These are phyloP conservation scores for Clarias fuscus DNA, from an alignment of 2,797 vertebrate species.

Conservation along the genomic window DNA sequence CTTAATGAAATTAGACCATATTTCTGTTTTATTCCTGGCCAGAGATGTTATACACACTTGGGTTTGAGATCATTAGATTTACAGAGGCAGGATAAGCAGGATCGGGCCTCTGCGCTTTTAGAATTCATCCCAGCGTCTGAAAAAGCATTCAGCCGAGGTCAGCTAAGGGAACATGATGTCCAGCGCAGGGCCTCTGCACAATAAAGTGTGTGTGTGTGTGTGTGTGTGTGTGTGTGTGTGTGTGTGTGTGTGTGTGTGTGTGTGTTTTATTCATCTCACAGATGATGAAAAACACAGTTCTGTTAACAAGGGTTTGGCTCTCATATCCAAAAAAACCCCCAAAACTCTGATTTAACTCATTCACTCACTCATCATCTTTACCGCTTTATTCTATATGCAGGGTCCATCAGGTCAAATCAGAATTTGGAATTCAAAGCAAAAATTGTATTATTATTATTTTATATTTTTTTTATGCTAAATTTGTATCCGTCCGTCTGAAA, in stretches of 20 bases:
- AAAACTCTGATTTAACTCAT: too few species aligned
- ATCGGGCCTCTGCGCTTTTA: not conserved
- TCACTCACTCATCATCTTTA: too few species aligned
- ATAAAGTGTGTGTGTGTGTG: constrained; percentile 1
- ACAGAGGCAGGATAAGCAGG: constrained; percentile 11
- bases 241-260: not conserved
- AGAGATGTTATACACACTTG: constrained; percentile 3
- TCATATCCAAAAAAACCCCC: not conserved
- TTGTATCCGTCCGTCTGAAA: too few species aligned
- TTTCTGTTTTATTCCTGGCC: constrained; percentile 30
- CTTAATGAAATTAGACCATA: constrained; percentile 41
- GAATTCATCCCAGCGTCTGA: not conserved
- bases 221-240: not conserved
- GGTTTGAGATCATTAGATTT: constrained; percentile 37
- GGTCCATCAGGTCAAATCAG: too few species aligned
- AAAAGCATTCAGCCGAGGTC: not conserved
- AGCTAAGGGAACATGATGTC: constrained; percentile 13
- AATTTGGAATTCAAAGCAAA: too few species aligned
- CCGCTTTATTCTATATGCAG: too few species aligned
- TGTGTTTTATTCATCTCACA: constrained; percentile 17
- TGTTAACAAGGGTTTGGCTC: not conserved
- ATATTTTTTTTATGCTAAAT: too few species aligned
- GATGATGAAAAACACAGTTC: not conserved
- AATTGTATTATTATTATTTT: too few species aligned
- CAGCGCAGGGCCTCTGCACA: not conserved